Conservation (phyloP, 1,140 invertebrate species). For the Teleopsis dalmanni region DNA sequence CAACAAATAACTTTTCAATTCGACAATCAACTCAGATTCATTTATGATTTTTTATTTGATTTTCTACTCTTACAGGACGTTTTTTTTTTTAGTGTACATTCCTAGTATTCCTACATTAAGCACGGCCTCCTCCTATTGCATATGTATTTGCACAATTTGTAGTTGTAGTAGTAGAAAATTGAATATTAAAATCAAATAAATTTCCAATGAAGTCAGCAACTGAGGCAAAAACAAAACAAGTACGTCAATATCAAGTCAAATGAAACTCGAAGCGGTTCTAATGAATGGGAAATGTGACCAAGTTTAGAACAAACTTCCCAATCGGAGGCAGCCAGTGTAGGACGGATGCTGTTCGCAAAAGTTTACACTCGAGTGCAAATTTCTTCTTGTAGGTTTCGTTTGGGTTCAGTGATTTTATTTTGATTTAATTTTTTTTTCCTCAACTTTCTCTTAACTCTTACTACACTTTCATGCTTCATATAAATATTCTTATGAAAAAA, state of each 20-base stretch:
- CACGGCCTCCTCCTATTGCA: no score
- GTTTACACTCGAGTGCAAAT: background rate
- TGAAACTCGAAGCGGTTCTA: conserved; percentile 2
- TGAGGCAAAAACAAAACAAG: background rate
- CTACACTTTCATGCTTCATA: background rate
- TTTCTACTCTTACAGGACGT: no score
- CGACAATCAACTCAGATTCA: no score
- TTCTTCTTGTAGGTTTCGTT: background rate
- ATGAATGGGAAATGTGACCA: conserved; percentile 4
- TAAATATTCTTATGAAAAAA: background rate
- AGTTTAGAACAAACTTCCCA: no score
- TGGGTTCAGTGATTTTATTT: background rate
- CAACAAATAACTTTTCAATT: no score
- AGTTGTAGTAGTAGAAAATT: no score
- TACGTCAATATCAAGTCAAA: conserved; percentile 3
- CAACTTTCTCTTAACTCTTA: background rate
- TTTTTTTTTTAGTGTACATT: no score
- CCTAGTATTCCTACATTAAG: no score
- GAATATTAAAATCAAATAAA: conserved; percentile 11
- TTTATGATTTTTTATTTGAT: no score
- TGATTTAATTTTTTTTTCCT: background rate
- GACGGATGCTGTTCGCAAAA: no score
- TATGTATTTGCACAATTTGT: no score
- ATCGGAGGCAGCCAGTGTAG: no score
- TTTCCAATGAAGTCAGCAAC: conserved; percentile 7